These are phyloP conservation scores for Carcharodon carcharias DNA, from an alignment of 2,797 vertebrate species.

Conservation along the genomic window DNA sequence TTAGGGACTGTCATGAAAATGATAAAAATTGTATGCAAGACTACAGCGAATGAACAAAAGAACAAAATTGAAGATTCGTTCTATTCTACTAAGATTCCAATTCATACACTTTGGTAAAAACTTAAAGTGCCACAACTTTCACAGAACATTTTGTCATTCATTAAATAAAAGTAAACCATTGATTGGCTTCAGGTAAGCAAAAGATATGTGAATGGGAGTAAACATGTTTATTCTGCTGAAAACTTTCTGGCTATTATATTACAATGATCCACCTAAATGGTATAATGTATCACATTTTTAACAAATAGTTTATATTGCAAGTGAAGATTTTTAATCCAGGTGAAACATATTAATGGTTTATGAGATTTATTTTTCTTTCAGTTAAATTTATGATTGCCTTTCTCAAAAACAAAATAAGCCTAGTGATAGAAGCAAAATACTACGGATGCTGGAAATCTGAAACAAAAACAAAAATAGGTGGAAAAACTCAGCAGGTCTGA, in stretches of 20 bases:
- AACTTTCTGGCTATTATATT: background rate
- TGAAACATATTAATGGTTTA: background rate
- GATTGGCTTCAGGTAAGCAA: background rate
- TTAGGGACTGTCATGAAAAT: background rate
- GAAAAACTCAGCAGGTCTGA: too few relatives aligned
- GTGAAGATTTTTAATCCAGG: background rate
- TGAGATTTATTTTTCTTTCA: background rate
- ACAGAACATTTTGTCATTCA: background rate
- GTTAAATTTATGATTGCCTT: background rate
- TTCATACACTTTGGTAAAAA: background rate
- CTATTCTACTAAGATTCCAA: background rate
- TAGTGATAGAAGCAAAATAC: background rate
- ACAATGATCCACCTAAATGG: background rate
- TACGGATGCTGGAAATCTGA: too few relatives aligned
- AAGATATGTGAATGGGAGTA: background rate
- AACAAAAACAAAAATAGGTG: too few relatives aligned
- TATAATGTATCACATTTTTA: background rate
- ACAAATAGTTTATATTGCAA: background rate
- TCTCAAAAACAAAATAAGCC: background rate
- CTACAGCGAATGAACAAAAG: background rate
- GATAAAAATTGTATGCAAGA: background rate
- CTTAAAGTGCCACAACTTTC: background rate
- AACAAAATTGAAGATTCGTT: background rate
- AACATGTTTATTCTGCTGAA: background rate
- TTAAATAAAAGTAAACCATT: background rate